Base-by-base conservation (phyloP, 1,140 invertebrate genomes). In the Polyergus mexicanus region DNA sequence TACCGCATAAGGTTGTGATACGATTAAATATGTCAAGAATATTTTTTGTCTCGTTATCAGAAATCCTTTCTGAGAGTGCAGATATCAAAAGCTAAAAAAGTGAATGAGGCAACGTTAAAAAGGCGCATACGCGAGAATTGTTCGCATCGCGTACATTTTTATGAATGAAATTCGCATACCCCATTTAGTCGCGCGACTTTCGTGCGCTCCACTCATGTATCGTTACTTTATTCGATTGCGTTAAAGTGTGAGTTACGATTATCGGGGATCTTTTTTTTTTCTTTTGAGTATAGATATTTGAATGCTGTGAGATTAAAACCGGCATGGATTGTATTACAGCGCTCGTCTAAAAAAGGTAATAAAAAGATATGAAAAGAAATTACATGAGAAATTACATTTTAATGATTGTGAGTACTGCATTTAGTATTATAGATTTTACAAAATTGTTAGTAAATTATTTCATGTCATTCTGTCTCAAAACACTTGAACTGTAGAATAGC, bases 171-270 rank as follows among this genome's bases (percentile, higher is more conserved):
- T 72, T n/a, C 19, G 38, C 47, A 35, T 25, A 11, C 3, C 5
- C 25, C 32, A 62, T 83, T 54, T 44, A 22, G 66, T 68, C 13
- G 19, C 4, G 0, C 32, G 7, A 19, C 25, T 69, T 19, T 13
- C 3, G 25, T 11, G 3, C 25, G 22, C 47, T 69, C 5, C 16
- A 71, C 25, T 83, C 38, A 60, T 62, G 11, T 44, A 83, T 83
- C 38, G 38, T 74, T 69, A 58, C 1, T 66, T 66, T 2, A 58
- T 32, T 72, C 38, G 54, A 72, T 72, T 38, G 54, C 47, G 7
- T 58, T 71, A 56, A 81, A 81, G 35, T 60, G 38, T 32, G 16
- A 81, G 71, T 81, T 25, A 72, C 32, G 28, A n/a, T 69, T 44
- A 38, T 81, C 13, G 11, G 8, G 3, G 19, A 19, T 44, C 35